Evolutionary conservation across 2,888 invertebrate species (phyloP).

Genomic region (Phorcus lineatus): DNA sequence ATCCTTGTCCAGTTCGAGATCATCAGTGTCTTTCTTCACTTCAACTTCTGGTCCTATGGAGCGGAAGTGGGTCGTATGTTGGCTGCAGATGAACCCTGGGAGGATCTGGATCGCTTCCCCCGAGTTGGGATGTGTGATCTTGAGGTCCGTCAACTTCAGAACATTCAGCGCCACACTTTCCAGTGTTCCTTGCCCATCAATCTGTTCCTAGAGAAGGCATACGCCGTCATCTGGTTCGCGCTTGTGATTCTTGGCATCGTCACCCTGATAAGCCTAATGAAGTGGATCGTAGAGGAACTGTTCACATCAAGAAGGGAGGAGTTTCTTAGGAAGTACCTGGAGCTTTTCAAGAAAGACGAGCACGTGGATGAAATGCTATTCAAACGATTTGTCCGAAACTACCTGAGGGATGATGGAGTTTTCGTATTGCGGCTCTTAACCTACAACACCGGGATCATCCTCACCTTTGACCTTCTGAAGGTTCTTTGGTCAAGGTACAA

Average conservation of each 20-base stretch:
- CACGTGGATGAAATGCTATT: constrained; percentile 44
- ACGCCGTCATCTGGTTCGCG: constrained; percentile 61
- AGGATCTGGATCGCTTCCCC: constrained; percentile 55
- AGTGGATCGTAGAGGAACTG: not conserved
- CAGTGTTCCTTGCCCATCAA: constrained; percentile 62
- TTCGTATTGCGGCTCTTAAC: not conserved
- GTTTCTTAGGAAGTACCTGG: not conserved
- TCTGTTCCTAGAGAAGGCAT: constrained; percentile 62
- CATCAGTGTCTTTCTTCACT: constrained; percentile 54
- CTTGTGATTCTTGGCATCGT: constrained; percentile 53
- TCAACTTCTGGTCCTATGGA: constrained; percentile 56
- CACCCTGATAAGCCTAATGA: constrained; percentile 28
- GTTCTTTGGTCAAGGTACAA: not conserved
- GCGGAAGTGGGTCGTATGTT: constrained; percentile 49
- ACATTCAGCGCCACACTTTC: constrained; percentile 59
- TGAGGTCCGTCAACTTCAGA: constrained; percentile 60
- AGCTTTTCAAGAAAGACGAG: constrained; percentile 38
- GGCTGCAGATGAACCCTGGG: constrained; percentile 44
- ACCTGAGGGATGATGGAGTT: constrained; percentile 12
- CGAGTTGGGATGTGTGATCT: constrained; percentile 60
- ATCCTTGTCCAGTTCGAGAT: constrained; percentile 58
- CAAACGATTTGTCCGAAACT: constrained; percentile 32
- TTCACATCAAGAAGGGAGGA: not conserved
- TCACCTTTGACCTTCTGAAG: not conserved
- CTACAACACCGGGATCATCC: not conserved